Base-by-base conservation (phyloP, 35 echinoderm and acorn worm genomes). In the Heliocidaris tuberculata region DNA sequence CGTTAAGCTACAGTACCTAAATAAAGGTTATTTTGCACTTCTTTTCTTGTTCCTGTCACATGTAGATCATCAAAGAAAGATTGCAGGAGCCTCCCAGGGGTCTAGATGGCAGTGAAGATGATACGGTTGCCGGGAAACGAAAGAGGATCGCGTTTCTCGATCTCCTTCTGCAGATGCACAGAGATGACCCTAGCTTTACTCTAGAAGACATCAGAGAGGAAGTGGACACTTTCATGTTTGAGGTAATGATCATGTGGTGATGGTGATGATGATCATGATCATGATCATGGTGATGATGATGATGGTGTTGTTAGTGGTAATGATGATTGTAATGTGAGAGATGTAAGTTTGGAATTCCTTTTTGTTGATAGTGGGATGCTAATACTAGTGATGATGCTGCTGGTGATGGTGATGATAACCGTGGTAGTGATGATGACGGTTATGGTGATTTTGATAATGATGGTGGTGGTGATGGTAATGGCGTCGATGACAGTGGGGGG, bases 161-260 rank as follows among this genome's bases (percentile, higher is more conserved):
- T 95, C 93, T 97, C 4, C 95, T 99, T 9, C 94, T 99, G 5
- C 91, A 97, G 49, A 96, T 99, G 94, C 95, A 99, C n/a, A 92
- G 96, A 35, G 96, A 96, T 13, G 95, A 99, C 88, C 92, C 94
- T 21, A 96, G 88, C 31, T 97, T 99, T 86, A 97, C 95, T 7
- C 87, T 97, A 32, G 95, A 96, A 24, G 96, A 97, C 29, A 97
- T 99, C 94, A 93, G 96, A 42, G 98, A 99, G 85, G 98, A 99
- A 85, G 98, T 99, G 31, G 98, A 99, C 86, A 99, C 98, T 6
- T 99, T 99, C 50, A 96, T 99, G 96, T 99, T 99, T 96, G 98
- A 99, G 98, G 98, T 99, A 95, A 47, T 13, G 31, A 5, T 2
- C 8, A 5, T 17, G 60, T 70, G 21, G 21, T 65, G 17, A 27